phyloP scores from a whole-genome alignment of 2,113 vertebrate species.

The Neogale vison region DNA sequence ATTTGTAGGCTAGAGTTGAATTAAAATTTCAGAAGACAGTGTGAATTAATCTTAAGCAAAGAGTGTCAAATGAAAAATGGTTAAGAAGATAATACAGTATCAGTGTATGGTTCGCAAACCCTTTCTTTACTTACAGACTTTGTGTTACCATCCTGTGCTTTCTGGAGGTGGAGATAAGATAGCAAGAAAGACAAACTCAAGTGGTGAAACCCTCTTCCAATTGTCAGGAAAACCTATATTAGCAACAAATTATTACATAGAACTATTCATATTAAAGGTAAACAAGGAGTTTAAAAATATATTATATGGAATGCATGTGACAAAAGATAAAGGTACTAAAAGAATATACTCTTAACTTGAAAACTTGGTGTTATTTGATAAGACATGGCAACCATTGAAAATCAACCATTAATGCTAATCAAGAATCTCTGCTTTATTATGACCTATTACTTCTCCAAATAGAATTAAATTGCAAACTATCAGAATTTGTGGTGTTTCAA shows the following conservation, averaged over 20 bases:
- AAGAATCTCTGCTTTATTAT: not conserved
- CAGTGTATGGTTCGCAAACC: not conserved
- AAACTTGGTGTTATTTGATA: not conserved
- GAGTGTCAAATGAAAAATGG: not conserved
- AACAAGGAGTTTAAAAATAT: not conserved
- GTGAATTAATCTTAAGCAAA: not conserved
- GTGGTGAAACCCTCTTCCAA: not conserved
- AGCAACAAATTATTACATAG: not conserved
- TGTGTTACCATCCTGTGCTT: not conserved
- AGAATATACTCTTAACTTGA: not conserved
- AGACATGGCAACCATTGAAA: not conserved
- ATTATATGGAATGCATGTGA: not conserved
- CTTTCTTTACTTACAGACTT: not conserved
- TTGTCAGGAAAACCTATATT: not conserved
- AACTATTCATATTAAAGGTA: not conserved
- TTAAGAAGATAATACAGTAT: not conserved
- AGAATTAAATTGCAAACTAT: slow-evolving; percentile 28
- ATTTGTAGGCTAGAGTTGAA: not conserved
- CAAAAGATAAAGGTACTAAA: not conserved
- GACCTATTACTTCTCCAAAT: slow-evolving; percentile 27
- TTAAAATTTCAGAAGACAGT: not conserved
- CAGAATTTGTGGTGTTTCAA: not conserved
- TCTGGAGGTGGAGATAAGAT: not conserved
- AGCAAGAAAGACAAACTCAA: not conserved
- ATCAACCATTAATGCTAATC: not conserved